Conservation (phyloP, 1,140 invertebrate species). For the Euglossa dilemma region DNA sequence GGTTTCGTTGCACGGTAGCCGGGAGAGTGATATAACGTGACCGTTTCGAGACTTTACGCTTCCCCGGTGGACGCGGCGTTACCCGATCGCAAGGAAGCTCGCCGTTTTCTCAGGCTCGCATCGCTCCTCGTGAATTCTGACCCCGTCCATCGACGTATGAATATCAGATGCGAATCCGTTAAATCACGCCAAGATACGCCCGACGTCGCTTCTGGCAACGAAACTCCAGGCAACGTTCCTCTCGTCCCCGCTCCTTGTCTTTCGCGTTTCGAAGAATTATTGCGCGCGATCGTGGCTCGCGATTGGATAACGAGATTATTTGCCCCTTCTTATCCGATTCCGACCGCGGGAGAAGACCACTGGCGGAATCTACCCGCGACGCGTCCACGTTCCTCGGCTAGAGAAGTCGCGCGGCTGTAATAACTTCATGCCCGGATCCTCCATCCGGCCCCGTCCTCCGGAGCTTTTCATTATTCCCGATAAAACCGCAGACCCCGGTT, state of each 20-base stretch:
- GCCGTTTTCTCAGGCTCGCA: background rate
- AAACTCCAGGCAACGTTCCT: background rate
- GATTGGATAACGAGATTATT: no score
- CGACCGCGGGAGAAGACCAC: no score
- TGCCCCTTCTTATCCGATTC: no score
- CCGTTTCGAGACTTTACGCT: constrained; percentile 7
- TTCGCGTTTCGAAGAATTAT: background rate
- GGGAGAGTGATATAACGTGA: constrained; percentile 7
- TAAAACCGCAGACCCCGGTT: background rate
- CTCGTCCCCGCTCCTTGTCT: background rate
- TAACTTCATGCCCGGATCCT: background rate
- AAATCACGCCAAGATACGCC: constrained; percentile 16
- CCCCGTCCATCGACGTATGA: constrained; percentile 30
- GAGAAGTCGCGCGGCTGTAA: background rate
- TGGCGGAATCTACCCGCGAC: background rate
- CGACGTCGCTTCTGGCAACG: background rate
- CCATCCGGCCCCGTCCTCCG: background rate
- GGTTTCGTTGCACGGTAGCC: background rate
- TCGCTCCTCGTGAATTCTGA: constrained; percentile 35
- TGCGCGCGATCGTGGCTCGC: background rate
- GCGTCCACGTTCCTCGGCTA: no score
- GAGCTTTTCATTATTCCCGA: constrained; percentile 15
- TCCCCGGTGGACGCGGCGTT: background rate
- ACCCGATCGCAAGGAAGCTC: constrained; percentile 17
- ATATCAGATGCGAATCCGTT: constrained; percentile 18